Evolutionary conservation across 2,888 invertebrate species (phyloP).

Genomic region (Mythimna albipuncta): DNA sequence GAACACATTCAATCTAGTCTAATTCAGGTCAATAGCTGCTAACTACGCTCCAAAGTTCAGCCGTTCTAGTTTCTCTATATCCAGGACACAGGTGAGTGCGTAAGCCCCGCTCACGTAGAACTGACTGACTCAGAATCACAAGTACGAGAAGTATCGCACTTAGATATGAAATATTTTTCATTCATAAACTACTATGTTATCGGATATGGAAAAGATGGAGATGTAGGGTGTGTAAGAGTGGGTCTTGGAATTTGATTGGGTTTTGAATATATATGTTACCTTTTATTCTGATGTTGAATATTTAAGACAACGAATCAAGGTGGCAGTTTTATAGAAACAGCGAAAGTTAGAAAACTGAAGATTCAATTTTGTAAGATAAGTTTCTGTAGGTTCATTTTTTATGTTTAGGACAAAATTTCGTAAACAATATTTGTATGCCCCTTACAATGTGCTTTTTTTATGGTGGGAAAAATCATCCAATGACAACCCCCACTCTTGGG

Average conservation of each 20-base stretch:
- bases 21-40: conserved; percentile 40
- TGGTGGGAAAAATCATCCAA: too few relatives aligned
- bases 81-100: conserved; percentile 77
- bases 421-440: too few relatives aligned
- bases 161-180: conserved; percentile 78
- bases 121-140: conserved; percentile 78
- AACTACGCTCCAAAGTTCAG: conserved; percentile 18
- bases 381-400: too few relatives aligned
- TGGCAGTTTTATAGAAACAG: too few relatives aligned
- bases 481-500: too few relatives aligned
- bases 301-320: too few relatives aligned
- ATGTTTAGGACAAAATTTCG: too few relatives aligned
- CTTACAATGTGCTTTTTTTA: too few relatives aligned
- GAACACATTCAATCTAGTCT: conserved; percentile 39
- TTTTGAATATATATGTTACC: conserved; percentile 31
- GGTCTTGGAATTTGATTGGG: conserved; percentile 28
- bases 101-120: conserved; percentile 80
- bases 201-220: conserved; percentile 54
- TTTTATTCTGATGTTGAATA: too few relatives aligned
- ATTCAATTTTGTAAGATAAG: too few relatives aligned
- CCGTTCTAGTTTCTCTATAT: conserved; percentile 55
- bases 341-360: too few relatives aligned
- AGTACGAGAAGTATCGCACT: conserved; percentile 74
- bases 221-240: conserved; percentile 14
- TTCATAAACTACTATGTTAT: conserved; percentile 74